Conservation (phyloP, 2,888 invertebrate genomes). For the Drosophila pullipes region DNA sequence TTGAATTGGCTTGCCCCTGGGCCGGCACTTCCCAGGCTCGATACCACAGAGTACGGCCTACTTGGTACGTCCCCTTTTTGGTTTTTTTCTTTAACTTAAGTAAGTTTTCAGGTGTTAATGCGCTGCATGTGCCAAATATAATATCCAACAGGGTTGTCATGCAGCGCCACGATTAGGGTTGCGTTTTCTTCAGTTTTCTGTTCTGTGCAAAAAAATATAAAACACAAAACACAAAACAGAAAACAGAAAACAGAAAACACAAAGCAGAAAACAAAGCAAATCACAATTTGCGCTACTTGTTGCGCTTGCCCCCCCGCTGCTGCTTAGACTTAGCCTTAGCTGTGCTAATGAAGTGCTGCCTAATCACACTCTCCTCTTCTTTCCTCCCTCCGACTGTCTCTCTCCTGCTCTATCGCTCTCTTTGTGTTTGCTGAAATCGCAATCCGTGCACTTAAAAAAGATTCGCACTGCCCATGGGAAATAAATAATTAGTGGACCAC, state of each 20-base stretch:
- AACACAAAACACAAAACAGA: neutral
- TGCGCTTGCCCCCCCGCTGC: slow-evolving; percentile 42
- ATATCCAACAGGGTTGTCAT: slow-evolving; percentile 59
- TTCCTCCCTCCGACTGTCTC: neutral
- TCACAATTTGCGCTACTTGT: slow-evolving; percentile 58
- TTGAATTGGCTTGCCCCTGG: slow-evolving; percentile 45
- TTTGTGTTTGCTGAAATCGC: slow-evolving; percentile 25
- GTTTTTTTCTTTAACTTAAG: neutral
- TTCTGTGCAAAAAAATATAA: slow-evolving; percentile 37
- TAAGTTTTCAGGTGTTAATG: slow-evolving; percentile 67
- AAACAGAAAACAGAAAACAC: neutral
- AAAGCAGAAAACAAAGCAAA: slow-evolving; percentile 1
- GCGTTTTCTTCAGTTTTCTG: slow-evolving; percentile 20
- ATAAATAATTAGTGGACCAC: slow-evolving; percentile 80
- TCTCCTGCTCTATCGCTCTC: neutral
- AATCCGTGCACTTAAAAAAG: slow-evolving; percentile 52
- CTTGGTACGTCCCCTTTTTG: slow-evolving; percentile 34
- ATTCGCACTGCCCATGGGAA: slow-evolving; percentile 69
- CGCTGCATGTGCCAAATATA: slow-evolving; percentile 56
- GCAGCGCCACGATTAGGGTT: slow-evolving; percentile 33
- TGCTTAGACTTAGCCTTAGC: slow-evolving; percentile 8
- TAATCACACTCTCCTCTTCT: neutral
- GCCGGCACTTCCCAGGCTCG: slow-evolving; percentile 72
- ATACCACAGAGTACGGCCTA: slow-evolving; percentile 49
- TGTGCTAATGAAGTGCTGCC: slow-evolving; percentile 66